These are phyloP conservation scores for Eutolmus rufibarbis DNA, from an alignment of 2,888 invertebrate genomes.

Conservation along the genomic window DNA sequence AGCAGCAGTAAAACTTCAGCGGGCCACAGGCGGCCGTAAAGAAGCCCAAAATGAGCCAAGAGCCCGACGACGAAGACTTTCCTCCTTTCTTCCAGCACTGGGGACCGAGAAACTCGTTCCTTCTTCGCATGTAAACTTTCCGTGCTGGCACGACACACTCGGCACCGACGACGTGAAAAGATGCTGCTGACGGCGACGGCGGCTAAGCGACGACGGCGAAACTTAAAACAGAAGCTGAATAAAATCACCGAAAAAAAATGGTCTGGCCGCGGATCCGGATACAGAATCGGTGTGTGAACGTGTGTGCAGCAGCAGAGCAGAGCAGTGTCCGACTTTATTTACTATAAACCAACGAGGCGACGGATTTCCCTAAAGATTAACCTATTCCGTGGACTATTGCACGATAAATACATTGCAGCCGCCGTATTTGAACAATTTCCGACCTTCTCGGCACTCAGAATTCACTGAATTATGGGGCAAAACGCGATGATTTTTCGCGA, in stretches of 20 bases:
- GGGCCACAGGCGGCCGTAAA: not conserved
- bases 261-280: not conserved
- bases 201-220: not conserved
- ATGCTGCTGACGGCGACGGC: not conserved
- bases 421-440: slow-evolving; percentile 31
- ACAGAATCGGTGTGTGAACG: slow-evolving; percentile 16
- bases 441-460: not conserved
- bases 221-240: slow-evolving; percentile 8
- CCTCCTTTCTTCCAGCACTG: slow-evolving; percentile 14
- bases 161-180: slow-evolving; percentile 9
- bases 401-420: slow-evolving; percentile 34
- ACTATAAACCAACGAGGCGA: slow-evolving; percentile 31
- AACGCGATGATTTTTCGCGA: slow-evolving; percentile 13
- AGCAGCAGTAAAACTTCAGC: no score
- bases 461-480: not conserved
- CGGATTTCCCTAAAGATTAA: slow-evolving; percentile 24
- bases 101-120: not conserved
- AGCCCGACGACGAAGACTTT: not conserved
- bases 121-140: slow-evolving; percentile 21
- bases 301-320: slow-evolving; percentile 31
- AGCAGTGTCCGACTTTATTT: slow-evolving; percentile 38
- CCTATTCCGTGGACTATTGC: slow-evolving; percentile 6
- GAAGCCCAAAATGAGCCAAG: not conserved
- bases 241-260: slow-evolving; percentile 25
- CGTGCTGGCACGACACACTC: not conserved